Percentiles rank a stretch among this genome's conserved stretches.
phyloP scores from a whole-genome alignment of 2,888 invertebrate genomes.

The Gibbula magus region DNA sequence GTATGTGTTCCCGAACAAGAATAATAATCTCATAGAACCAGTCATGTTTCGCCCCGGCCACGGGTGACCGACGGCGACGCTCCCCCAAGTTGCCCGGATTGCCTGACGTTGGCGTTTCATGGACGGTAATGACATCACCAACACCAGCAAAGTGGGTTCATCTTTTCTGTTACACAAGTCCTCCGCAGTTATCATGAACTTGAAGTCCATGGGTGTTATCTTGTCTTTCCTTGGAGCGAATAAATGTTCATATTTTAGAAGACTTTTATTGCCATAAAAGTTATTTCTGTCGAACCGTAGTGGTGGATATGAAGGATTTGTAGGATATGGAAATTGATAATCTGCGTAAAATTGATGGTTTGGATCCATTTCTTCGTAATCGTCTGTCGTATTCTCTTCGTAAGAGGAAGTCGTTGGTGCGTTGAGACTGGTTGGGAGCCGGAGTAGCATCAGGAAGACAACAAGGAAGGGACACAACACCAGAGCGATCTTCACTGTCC shows the following conservation, averaged over 20 bases:
- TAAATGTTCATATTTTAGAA: background rate
- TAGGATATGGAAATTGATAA: too few relatives aligned
- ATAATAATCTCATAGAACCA: conserved; percentile 8
- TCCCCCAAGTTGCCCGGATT: conserved; percentile 41
- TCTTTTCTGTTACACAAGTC: background rate
- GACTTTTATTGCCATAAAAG: conserved; percentile 6
- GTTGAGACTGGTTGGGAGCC: too few relatives aligned
- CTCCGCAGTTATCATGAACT: conserved; percentile 2
- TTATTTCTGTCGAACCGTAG: conserved; percentile 23
- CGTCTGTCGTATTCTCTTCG: too few relatives aligned
- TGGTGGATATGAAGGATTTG: background rate
- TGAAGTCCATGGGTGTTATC: conserved; percentile 18
- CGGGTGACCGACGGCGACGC: background rate
- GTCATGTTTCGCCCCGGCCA: conserved; percentile 24
- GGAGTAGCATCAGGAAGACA: too few relatives aligned
- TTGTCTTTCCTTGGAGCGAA: background rate
- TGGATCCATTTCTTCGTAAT: too few relatives aligned
- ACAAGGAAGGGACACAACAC: too few relatives aligned
- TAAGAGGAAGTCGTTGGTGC: too few relatives aligned
- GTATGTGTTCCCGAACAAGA: conserved; percentile 40
- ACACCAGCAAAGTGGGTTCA: conserved; percentile 28
- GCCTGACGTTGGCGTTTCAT: conserved; percentile 33
- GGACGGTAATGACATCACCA: conserved; percentile 37
- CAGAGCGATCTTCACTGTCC: too few relatives aligned
- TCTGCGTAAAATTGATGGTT: too few relatives aligned